These are phyloP conservation scores for Balaenoptera acutorostrata DNA, from an alignment of 2,113 vertebrate species.

Conservation along the genomic window DNA sequence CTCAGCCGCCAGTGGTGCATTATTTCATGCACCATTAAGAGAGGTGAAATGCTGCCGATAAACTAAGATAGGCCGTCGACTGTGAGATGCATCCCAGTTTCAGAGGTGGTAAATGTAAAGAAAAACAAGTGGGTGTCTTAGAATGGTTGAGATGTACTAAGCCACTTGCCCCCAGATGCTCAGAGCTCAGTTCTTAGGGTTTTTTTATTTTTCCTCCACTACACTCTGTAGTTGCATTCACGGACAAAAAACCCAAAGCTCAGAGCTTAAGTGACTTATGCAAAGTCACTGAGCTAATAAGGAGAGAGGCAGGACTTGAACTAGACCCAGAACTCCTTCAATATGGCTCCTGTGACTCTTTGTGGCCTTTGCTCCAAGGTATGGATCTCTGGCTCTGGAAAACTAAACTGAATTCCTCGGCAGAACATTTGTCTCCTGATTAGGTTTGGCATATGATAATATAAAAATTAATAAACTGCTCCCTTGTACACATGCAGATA, in stretches of 20 bases:
- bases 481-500: background rate
- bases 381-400: background rate
- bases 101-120: background rate
- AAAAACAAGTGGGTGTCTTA: background rate
- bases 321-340: no score
- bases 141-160: background rate
- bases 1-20: background rate
- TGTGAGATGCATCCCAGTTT: background rate
- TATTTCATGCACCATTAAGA: background rate
- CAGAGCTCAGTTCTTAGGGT: background rate
- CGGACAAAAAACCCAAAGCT: background rate
- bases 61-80: background rate
- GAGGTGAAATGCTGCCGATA: background rate
- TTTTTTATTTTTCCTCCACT: background rate
- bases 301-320: background rate
- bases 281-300: background rate
- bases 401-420: background rate
- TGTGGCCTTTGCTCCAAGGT: background rate
- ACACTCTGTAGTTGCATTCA: background rate
- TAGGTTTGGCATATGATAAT: background rate
- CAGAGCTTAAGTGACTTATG: background rate
- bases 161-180: background rate
- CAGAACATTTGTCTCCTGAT: background rate
- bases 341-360: background rate
- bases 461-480: constrained; percentile 13